Percentiles rank a stretch among this genome's conserved stretches.
Evolutionary conservation across 2,888 invertebrate species (phyloP).

Genomic region (Julus scandinavius): DNA sequence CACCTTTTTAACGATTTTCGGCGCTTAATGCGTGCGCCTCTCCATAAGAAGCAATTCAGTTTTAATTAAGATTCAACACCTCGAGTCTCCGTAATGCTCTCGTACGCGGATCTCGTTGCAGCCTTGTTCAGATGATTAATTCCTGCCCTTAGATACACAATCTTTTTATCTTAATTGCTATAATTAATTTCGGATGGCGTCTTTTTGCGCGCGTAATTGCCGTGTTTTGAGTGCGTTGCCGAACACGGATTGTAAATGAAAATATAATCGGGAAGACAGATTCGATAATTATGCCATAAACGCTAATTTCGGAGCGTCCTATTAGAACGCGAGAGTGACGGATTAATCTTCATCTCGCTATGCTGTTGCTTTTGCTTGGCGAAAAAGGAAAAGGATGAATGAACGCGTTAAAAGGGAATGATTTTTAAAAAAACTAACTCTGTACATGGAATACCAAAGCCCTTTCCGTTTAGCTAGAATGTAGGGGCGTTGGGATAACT

Average conservation of each 20-base stretch:
- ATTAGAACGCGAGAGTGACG: not conserved
- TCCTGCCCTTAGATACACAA: constrained; percentile 48
- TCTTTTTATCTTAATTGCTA: constrained; percentile 54
- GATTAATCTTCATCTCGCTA: constrained; percentile 37
- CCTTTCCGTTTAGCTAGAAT: no score
- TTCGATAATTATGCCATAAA: constrained; percentile 34
- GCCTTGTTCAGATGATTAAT: constrained; percentile 35
- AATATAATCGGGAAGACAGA: constrained; percentile 45
- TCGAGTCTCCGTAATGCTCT: not conserved
- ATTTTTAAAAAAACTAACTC: no score
- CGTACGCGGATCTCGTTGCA: not conserved
- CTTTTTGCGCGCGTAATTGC: constrained; percentile 22
- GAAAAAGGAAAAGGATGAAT: no score
- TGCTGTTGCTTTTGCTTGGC: no score
- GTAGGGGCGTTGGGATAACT: no score
- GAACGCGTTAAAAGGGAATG: no score
- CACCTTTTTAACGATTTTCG: no score
- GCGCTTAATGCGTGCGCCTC: no score
- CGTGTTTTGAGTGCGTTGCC: constrained; percentile 4
- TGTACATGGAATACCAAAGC: no score
- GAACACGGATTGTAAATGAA: constrained; percentile 23
- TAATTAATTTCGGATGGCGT: constrained; percentile 50
- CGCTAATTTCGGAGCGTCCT: constrained; percentile 9
- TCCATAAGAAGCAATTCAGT: not conserved
- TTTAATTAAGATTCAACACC: constrained; percentile 46